Evolutionary conservation across 2,113 vertebrate species (phyloP).

Genomic region (Amazona guildingii): DNA sequence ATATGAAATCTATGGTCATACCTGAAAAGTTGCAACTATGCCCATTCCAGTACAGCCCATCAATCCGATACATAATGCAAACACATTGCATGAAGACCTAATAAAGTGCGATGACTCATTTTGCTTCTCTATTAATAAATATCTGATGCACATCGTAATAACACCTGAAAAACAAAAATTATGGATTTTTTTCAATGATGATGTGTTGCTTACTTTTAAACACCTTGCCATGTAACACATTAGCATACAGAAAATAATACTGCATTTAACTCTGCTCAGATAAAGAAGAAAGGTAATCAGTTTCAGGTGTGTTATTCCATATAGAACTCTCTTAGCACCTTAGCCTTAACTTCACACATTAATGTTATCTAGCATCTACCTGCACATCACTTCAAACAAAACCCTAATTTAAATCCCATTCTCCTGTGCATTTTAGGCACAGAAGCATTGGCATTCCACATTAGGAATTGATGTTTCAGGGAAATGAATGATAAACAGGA

Average conservation of each 20-base stretch:
- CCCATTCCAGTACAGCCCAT: slow-evolving; percentile 88
- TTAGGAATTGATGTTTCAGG: not conserved
- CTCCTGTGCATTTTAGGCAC: not conserved
- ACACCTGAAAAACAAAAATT: slow-evolving; percentile 72
- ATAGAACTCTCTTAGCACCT: not conserved
- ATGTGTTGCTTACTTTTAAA: not conserved
- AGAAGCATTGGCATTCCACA: not conserved
- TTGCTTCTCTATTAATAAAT: slow-evolving; percentile 86
- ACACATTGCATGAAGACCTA: slow-evolving; percentile 71
- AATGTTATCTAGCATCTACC: not conserved
- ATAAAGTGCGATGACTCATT: slow-evolving; percentile 53
- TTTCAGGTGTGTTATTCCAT: not conserved
- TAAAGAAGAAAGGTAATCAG: not conserved
- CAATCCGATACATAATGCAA: slow-evolving; percentile 75
- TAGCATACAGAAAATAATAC: not conserved
- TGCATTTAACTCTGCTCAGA: not conserved
- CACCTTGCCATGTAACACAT: not conserved
- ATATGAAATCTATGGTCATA: slow-evolving; percentile 12
- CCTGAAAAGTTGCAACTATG: slow-evolving; percentile 94
- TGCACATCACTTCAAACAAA: not conserved
- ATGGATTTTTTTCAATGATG: not conserved
- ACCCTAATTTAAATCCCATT: not conserved
- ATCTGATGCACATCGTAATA: slow-evolving; percentile 86
- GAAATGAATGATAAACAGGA: not conserved
- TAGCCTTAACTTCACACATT: not conserved